Percentiles rank a stretch among this genome's conserved stretches.
phyloP scores from a whole-genome alignment of 1,140 invertebrate species.

The Zophobas atratus region DNA sequence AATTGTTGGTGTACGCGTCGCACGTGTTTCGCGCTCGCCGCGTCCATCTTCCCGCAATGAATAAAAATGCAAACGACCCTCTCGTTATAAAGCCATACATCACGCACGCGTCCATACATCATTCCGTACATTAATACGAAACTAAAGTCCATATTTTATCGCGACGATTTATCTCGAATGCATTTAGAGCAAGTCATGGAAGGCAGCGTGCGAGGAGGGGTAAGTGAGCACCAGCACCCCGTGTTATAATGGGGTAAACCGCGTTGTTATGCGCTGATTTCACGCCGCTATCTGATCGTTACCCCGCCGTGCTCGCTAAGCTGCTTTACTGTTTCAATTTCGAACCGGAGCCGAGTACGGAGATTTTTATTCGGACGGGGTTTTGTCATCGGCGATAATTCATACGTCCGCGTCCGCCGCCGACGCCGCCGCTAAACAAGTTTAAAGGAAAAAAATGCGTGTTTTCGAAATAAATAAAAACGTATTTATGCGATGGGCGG shows the following conservation, averaged over 20 bases:
- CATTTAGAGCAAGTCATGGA: constrained; percentile 62
- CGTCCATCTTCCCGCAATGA: background rate
- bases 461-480: constrained; percentile 6
- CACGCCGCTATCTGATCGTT: constrained; percentile 66
- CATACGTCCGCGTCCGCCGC: background rate
- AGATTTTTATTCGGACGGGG: constrained; percentile 19
- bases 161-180: constrained; percentile 66
- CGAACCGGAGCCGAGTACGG: constrained; percentile 42
- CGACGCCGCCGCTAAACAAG: constrained; percentile 30
- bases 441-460: background rate
- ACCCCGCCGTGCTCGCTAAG: constrained; percentile 58
- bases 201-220: constrained; percentile 54
- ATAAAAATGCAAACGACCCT: constrained; percentile 53
- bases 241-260: constrained; percentile 67
- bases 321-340: constrained; percentile 63
- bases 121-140: constrained; percentile 63
- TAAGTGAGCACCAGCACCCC: constrained; percentile 54
- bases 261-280: constrained; percentile 68
- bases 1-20: no score
- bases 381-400: constrained; percentile 40
- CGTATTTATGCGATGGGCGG: constrained; percentile 1
- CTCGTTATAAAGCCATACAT: constrained; percentile 64
- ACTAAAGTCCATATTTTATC: constrained; percentile 67
- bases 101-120: constrained; percentile 61
- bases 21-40: no score